Conservation (phyloP, 2,113 vertebrate genomes). For the Oostethus manadensis region DNA sequence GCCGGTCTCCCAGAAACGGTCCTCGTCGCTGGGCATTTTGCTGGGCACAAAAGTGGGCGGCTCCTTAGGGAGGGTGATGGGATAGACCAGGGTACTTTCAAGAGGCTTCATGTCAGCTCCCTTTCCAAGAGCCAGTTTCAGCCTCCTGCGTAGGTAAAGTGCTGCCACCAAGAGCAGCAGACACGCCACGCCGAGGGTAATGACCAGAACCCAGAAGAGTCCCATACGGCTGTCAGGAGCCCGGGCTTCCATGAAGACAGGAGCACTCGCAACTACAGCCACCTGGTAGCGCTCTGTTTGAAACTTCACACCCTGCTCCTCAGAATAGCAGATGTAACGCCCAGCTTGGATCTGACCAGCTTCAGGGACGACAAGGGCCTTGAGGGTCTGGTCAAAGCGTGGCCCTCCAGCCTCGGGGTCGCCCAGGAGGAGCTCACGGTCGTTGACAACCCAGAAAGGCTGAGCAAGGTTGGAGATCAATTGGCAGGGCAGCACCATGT, state of each 20-base stretch:
- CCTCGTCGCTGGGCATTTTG: slow-evolving; percentile 78
- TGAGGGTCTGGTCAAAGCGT: slow-evolving; percentile 75
- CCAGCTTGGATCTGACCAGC: slow-evolving; percentile 76
- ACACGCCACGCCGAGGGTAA: slow-evolving; percentile 83
- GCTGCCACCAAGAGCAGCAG: slow-evolving; percentile 80
- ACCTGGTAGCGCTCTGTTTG: slow-evolving; percentile 81
- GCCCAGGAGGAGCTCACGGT: slow-evolving; percentile 69
- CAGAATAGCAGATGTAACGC: slow-evolving; percentile 81
- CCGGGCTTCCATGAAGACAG: slow-evolving; percentile 80
- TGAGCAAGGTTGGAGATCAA: slow-evolving; percentile 89
- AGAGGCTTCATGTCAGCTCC: slow-evolving; percentile 81
- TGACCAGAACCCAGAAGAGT: slow-evolving; percentile 87
- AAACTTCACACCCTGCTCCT: slow-evolving; percentile 81
- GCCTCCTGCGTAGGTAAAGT: slow-evolving; percentile 81
- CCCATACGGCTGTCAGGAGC: slow-evolving; percentile 84
- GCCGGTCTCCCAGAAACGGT: slow-evolving; percentile 90
- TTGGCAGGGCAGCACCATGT: slow-evolving; percentile 88
- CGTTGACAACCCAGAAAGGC: slow-evolving; percentile 83
- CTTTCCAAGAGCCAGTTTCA: slow-evolving; percentile 84
- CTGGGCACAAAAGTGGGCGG: slow-evolving; percentile 84
- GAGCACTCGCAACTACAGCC: slow-evolving; percentile 73
- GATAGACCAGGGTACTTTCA: slow-evolving; percentile 90
- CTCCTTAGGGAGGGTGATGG: slow-evolving; percentile 89
- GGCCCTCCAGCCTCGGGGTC: slow-evolving; percentile 61
- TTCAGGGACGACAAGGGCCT: slow-evolving; percentile 79